Conservation (phyloP, 2,797 vertebrate genomes). For the Thalassophryne amazonica region DNA sequence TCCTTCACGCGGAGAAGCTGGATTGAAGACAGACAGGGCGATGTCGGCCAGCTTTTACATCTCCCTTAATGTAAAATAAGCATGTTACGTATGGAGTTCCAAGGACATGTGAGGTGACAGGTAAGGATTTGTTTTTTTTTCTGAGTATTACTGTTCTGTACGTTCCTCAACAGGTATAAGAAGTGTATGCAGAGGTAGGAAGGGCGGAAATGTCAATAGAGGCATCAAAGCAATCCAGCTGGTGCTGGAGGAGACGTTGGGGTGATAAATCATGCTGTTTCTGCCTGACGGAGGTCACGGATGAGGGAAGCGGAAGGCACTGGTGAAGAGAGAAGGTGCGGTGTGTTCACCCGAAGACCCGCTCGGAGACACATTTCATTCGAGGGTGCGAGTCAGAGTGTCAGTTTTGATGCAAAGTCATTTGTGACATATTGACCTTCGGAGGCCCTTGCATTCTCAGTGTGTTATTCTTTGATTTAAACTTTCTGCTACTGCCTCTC, state of each 20-base stretch:
- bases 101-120: constrained; percentile 11
- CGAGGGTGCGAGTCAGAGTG: constrained; percentile 54
- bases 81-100: constrained; percentile 30
- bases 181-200: constrained; percentile 58
- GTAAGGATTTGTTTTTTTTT: constrained; percentile 4
- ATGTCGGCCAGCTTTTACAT: constrained; percentile 16
- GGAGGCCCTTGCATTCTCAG: constrained; percentile 22
- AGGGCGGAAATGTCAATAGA: constrained; percentile 68
- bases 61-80: constrained; percentile 32
- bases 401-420: constrained; percentile 58
- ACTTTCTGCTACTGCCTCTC: constrained; percentile 29
- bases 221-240: constrained; percentile 68
- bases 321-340: constrained; percentile 6
- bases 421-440: constrained; percentile 63
- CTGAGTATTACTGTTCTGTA: constrained; percentile 13
- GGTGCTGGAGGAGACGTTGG: constrained; percentile 57
- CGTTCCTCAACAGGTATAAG: constrained; percentile 42
- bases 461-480: constrained; percentile 65
- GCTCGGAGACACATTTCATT: constrained; percentile 50
- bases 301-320: constrained; percentile 9
- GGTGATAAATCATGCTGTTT: constrained; percentile 69
- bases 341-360: constrained; percentile 40
- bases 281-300: constrained; percentile 52
- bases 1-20: constrained; percentile 28
- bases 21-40: constrained; percentile 19